Evolutionary conservation across 2,797 vertebrate species (phyloP).

Genomic region (Syndactyla subalaris): DNA sequence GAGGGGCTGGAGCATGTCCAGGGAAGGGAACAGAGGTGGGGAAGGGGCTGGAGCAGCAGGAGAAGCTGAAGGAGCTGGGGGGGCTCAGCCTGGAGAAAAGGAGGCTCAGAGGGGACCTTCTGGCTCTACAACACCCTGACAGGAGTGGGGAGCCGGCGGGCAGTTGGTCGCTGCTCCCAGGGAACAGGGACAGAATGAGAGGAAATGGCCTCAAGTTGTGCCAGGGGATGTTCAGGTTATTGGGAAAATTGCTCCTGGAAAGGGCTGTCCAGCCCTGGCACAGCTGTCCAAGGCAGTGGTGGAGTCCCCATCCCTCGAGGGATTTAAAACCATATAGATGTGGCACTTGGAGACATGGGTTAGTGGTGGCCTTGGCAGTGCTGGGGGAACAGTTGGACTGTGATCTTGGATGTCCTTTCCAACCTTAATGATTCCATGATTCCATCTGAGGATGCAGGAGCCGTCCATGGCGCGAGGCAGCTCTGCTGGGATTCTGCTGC

Average conservation of each 20-base stretch:
- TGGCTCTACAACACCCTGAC: not conserved
- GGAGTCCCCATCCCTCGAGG: rapidly evolving
- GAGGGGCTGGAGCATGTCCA: rapidly evolving
- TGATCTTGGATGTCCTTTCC: not conserved
- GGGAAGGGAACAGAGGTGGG: not conserved
- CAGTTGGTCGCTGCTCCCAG: rapidly evolving
- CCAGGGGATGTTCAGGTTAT: rapidly evolving
- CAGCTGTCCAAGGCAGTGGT: not conserved
- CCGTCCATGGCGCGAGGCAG: rapidly evolving
- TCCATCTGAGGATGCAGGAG: not conserved
- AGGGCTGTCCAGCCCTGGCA: not conserved
- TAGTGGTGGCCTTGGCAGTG: not conserved
- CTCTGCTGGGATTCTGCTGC: not conserved
- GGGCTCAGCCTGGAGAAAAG: not conserved
- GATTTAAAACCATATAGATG: rapidly evolving
- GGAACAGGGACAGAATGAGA: rapidly evolving
- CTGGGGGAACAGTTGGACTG: not conserved
- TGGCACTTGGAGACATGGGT: not conserved
- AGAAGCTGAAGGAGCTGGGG: not conserved
- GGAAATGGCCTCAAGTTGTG: rapidly evolving
- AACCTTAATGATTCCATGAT: not conserved
- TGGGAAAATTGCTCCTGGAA: rapidly evolving
- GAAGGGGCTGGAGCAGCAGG: not conserved
- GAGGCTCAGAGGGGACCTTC: not conserved
- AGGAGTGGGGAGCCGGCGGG: not conserved